Conservation (phyloP, 2,113 vertebrate genomes). For the Junco hyemalis region DNA sequence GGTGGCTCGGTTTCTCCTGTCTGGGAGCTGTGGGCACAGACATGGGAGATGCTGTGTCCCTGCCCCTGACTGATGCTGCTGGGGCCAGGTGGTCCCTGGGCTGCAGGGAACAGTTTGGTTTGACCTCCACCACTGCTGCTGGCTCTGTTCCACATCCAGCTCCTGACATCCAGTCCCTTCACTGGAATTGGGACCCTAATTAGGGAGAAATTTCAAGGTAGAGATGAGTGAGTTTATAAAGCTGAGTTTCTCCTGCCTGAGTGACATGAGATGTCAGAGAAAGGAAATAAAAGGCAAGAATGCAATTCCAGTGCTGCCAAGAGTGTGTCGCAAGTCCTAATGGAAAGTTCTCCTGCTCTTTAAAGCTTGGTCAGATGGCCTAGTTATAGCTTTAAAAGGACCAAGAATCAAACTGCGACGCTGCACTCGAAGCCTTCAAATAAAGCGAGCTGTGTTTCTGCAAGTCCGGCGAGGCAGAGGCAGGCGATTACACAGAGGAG, state of each 20-base stretch:
- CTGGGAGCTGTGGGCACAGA: not conserved
- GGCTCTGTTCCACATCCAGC: not conserved
- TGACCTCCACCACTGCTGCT: not conserved
- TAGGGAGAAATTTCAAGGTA: slow-evolving; percentile 57
- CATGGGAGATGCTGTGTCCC: not conserved
- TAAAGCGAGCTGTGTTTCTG: slow-evolving; percentile 63
- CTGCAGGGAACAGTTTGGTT: not conserved
- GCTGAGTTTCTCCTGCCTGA: slow-evolving; percentile 34
- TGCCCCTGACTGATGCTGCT: not conserved
- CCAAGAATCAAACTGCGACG: slow-evolving; percentile 60
- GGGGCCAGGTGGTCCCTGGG: not conserved
- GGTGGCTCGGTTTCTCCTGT: not conserved
- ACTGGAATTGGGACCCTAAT: slow-evolving; percentile 41
- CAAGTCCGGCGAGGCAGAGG: slow-evolving; percentile 53
- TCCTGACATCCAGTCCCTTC: not conserved
- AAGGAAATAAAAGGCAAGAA: slow-evolving; percentile 68
- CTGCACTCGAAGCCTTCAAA: slow-evolving; percentile 69
- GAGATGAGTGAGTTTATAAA: slow-evolving; percentile 46
- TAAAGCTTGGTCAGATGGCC: slow-evolving; percentile 71
- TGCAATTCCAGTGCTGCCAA: slow-evolving; percentile 48
- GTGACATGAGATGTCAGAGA: slow-evolving; percentile 61
- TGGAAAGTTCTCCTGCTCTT: slow-evolving; percentile 70
- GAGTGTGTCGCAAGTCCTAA: slow-evolving; percentile 62
- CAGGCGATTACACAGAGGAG: slow-evolving; percentile 62
- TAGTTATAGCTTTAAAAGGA: slow-evolving; percentile 70